Percentiles rank a stretch among this genome's conserved stretches.
phyloP scores from a whole-genome alignment of 2,113 vertebrate species.

The Colinus virginianus region DNA sequence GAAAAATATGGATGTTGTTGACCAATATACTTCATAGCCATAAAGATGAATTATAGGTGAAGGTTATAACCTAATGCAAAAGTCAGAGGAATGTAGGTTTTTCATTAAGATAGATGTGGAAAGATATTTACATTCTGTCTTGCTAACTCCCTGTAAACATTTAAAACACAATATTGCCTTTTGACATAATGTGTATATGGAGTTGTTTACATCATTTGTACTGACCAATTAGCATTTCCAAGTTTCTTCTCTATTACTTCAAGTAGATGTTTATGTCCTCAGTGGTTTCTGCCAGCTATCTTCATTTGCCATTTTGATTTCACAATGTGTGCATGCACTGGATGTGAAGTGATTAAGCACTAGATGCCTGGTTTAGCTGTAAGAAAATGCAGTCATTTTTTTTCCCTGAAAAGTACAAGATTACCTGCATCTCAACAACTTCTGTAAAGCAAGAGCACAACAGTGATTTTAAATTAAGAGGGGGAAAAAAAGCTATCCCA shows the following conservation, averaged over 20 bases:
- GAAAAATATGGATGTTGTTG: not conserved
- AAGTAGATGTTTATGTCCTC: not conserved
- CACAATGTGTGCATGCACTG: not conserved
- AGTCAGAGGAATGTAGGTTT: not conserved
- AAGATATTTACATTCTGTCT: not conserved
- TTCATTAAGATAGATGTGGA: not conserved
- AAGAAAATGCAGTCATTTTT: not conserved
- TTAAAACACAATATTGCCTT: not conserved
- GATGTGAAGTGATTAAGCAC: not conserved
- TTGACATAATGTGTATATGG: not conserved
- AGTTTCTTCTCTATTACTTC: not conserved
- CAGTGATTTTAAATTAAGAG: not conserved
- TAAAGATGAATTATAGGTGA: not conserved
- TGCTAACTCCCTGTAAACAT: not conserved
- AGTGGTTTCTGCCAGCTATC: not conserved
- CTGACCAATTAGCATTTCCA: not conserved
- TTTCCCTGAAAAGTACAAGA: accelerated
- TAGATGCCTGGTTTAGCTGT: not conserved
- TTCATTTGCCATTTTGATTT: conserved; percentile 8
- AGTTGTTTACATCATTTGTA: not conserved
- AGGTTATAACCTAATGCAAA: not conserved
- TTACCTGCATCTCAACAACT: not conserved
- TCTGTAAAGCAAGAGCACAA: not conserved
- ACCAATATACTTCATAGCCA: not conserved
- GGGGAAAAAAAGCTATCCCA: not conserved